Conservation (phyloP, 2,888 invertebrate species). For the Orchestes rusci region DNA sequence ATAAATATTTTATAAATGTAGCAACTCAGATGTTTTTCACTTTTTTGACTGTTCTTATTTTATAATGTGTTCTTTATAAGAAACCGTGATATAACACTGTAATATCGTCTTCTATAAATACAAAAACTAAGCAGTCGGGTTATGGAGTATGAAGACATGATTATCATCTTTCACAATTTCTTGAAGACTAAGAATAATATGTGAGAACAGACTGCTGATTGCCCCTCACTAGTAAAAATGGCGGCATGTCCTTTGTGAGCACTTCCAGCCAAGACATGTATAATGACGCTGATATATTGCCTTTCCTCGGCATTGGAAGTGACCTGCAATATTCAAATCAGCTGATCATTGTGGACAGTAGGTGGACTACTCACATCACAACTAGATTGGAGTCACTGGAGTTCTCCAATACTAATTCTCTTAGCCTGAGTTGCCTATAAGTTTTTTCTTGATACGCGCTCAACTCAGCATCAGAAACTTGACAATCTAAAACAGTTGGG, state of each 20-base stretch:
- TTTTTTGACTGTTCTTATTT: too few species aligned
- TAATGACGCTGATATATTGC: slow-evolving; percentile 80
- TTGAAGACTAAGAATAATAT: slow-evolving; percentile 81
- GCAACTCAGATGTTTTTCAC: too few species aligned
- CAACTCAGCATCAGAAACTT: slow-evolving; percentile 67
- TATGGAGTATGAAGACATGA: too few species aligned
- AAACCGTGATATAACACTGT: too few species aligned
- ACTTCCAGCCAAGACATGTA: slow-evolving; percentile 97
- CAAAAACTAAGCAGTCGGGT: too few species aligned
- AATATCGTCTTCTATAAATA: too few species aligned
- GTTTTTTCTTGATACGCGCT: slow-evolving; percentile 76
- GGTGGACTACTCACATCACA: slow-evolving; percentile 70
- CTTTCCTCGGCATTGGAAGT: slow-evolving; percentile 87
- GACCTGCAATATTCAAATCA: too few species aligned
- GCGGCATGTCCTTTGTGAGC: slow-evolving; percentile 82
- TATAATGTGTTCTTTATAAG: too few species aligned
- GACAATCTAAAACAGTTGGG: slow-evolving; percentile 49
- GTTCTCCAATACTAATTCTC: slow-evolving; percentile 83
- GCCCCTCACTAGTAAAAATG: slow-evolving; percentile 77
- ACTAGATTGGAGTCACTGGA: slow-evolving; percentile 82
- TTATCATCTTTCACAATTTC: too few species aligned
- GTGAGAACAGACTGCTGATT: slow-evolving; percentile 86
- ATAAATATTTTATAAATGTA: too few species aligned
- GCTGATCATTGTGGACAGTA: not conserved
- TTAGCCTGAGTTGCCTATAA: slow-evolving; percentile 79